phyloP scores from a whole-genome alignment of 1,140 invertebrate species.

The Kradibia gibbosae region DNA sequence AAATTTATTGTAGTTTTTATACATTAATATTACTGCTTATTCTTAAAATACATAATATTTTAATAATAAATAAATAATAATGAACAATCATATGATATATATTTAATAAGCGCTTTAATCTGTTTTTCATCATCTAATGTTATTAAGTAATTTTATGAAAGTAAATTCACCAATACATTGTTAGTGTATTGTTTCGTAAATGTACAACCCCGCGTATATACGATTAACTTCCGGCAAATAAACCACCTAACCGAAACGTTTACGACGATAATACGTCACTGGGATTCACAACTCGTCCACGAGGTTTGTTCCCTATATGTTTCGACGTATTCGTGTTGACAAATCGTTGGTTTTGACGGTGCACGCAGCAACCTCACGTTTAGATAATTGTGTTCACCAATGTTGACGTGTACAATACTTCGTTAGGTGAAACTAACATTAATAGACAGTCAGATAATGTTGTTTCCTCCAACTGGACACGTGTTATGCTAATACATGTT shows the following conservation, averaged over 20 bases:
- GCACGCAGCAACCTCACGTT: constrained; percentile 29
- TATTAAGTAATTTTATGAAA: constrained; percentile 21
- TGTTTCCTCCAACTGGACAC: constrained; percentile 1
- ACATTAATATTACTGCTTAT: too few relatives aligned
- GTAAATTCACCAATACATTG: constrained; percentile 7
- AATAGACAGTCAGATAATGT: constrained; percentile 40
- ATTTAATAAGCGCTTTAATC: too few relatives aligned
- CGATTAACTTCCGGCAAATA: constrained; percentile 25
- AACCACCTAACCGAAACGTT: constrained; percentile 38
- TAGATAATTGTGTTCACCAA: constrained; percentile 46
- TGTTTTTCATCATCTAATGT: not conserved
- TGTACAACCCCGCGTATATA: not conserved
- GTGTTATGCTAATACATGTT: constrained; percentile 28
- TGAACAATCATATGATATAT: too few relatives aligned
- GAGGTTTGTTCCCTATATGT: constrained; percentile 16
- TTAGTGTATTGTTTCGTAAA: not conserved
- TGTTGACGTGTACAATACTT: constrained; percentile 47
- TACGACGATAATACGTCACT: constrained; percentile 29
- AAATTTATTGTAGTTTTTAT: too few relatives aligned
- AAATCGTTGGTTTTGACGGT: constrained; percentile 42
- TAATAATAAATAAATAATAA: too few relatives aligned
- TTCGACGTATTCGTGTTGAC: constrained; percentile 38
- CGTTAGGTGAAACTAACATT: constrained; percentile 48
- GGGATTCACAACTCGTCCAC: constrained; percentile 10
- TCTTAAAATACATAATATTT: too few relatives aligned